Evolutionary conservation across 1,140 invertebrate genomes (phyloP), one percentile per base, ranked within the genome.

Genomic region (Asobara japonica): DNA sequence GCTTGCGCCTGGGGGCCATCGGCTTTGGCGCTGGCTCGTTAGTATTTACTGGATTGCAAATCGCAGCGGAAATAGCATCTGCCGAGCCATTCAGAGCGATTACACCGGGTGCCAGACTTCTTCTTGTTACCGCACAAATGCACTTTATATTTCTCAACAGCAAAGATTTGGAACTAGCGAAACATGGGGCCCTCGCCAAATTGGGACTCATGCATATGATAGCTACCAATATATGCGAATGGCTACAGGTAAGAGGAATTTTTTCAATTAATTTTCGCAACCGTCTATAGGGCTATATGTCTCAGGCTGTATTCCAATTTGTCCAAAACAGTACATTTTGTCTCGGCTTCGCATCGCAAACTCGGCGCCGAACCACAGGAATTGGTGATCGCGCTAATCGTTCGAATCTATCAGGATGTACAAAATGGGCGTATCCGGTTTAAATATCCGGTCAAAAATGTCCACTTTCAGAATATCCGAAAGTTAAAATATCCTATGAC

Each of bases 161-260:
- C 62, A 88, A 88, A 75, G 90, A 93, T 81, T 89, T 93, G 74
- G 89, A 90, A 73, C 83, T 90, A 16, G 89, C 89, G 25, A 88
- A 88, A 61, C 89, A 92, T 79, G 90, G 90, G 72, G 88, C 92
- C 13, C 87, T 94, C 29, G 92, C 93, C 29, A 89, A 93, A 79
- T 93, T 95, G 77, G 93, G 93, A 36, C 87, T 95, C 62, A 94
- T 95, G 93, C 94, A 95, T 80, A 92, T 95, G 91, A 92, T 95
- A 51, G 93, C 93, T 2, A 94, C 93, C 3, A 95, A 95, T 85
- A 83, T 95, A 3, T 94, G 93, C 83, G 93, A 95, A 77, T 95
- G 94, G 94, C 79, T 95, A 0, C 92, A 94, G 79, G 93, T 95
- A 76, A 51, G 62, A 31, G 7, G 61, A n/a, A 11, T 69, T 20